Base-by-base conservation (phyloP, 2,888 invertebrate species). In the Koerneria pararmatus region DNA sequence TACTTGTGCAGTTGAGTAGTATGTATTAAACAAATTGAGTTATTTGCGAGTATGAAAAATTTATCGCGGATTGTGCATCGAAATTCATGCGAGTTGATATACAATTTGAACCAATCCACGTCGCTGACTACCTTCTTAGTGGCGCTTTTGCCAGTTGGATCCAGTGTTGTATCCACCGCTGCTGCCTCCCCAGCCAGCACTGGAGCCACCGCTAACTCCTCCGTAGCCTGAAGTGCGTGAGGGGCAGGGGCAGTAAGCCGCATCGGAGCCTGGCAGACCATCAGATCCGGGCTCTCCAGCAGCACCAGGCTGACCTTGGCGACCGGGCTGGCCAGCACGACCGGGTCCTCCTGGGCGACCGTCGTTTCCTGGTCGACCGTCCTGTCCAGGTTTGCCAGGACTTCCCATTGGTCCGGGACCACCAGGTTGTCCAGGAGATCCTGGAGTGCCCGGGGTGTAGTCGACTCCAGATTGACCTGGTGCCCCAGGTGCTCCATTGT, bases 401-500 rank as follows among this genome's bases (percentile, higher is more conserved):
- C 41, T 41, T 64, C 64, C 64, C 57, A 56, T 54, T 32, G 65
- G 65, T 65, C 73, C 71, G 68, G 70, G 71, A 6, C 64, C 66
- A 66, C 77, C 77, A 37, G 72, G 66, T 35, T 69, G 69, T 67
- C 74, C 75, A 31, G 65, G 24, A 34, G 62, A 59, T 69, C 77
- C 77, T 62, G 71, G 71, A 34, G 57, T 65, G 69, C 75, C 76
- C 61, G 74, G 75, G 62, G 67, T 69, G 35, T 73, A 74, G n/a
- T 71, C 69, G 56, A 70, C 67, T 57, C 76, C 76, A 22, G 71
- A 65, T 27, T 65, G 63, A 71, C 75, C 75, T 63, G 71, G 69
- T 2, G 69, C 61, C 66, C 75, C 75, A 61, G 69, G 69, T 8
- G 65, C 54, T 65, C 76, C 76, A 8, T 71, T 69, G 15, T 66